Evolutionary conservation across 2,888 invertebrate species (phyloP).

Genomic region (Tenthredo notha): DNA sequence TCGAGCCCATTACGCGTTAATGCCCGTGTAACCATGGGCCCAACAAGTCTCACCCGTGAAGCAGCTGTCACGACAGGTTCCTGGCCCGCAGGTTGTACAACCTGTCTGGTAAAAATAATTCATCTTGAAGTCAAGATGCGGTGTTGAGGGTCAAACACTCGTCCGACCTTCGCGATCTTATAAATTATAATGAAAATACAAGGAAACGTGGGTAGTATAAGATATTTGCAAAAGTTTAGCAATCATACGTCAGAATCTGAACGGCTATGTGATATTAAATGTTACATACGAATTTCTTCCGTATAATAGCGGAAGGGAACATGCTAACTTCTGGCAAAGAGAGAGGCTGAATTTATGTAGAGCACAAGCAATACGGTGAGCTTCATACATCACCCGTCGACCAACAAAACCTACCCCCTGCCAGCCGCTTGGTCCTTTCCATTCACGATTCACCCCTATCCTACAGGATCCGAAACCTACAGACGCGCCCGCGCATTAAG

Average conservation of each 20-base stretch:
- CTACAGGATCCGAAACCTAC: conserved; percentile 56
- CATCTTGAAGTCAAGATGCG: not conserved
- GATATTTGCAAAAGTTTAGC: not conserved
- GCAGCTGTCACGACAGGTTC: conserved; percentile 63
- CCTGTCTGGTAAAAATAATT: conserved; percentile 24
- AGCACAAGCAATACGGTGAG: conserved; percentile 59
- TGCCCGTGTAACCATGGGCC: conserved; percentile 63
- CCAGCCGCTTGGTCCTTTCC: conserved; percentile 52
- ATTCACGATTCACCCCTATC: conserved; percentile 48
- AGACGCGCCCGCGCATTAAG: conserved; percentile 52
- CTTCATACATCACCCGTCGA: conserved; percentile 61
- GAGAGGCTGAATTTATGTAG: conserved; percentile 64
- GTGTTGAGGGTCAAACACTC: conserved; percentile 13
- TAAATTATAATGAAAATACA: not conserved
- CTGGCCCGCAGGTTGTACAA: conserved; percentile 50
- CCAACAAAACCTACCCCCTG: conserved; percentile 58
- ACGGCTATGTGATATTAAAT: conserved; percentile 17
- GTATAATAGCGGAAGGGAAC: conserved; percentile 26
- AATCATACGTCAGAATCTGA: not conserved
- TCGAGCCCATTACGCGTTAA: conserved; percentile 61
- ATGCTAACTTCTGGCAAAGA: conserved; percentile 51
- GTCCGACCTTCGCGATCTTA: not conserved
- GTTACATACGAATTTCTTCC: conserved; percentile 36
- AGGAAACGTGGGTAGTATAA: not conserved
- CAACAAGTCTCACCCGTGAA: conserved; percentile 60